Conservation (phyloP, 2,797 vertebrate genomes). For the Macrochelys suwanniensis region DNA sequence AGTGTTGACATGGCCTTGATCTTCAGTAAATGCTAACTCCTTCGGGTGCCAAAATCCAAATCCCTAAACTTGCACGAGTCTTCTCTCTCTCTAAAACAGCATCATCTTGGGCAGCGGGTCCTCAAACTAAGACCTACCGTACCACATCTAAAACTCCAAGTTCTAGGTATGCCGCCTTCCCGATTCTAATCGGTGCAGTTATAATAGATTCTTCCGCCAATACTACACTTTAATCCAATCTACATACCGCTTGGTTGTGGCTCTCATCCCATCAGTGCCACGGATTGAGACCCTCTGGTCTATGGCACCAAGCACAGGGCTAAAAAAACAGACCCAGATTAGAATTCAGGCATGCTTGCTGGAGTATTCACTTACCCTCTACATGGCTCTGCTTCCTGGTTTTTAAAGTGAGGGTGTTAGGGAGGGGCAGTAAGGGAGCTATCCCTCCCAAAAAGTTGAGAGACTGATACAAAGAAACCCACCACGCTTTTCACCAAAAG, state of each 20-base stretch:
- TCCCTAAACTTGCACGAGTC: background rate
- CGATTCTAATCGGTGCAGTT: background rate
- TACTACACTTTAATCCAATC: background rate
- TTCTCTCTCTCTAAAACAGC: background rate
- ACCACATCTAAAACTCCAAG: background rate
- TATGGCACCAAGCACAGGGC: background rate
- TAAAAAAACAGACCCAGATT: background rate
- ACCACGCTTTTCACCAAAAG: background rate
- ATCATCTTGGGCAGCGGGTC: background rate
- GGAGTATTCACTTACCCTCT: background rate
- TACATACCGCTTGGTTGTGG: too few species aligned
- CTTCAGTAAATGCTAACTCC: background rate
- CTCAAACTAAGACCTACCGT: background rate
- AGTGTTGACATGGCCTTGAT: background rate
- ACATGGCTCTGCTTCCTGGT: background rate
- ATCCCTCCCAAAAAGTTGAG: fast-evolving
- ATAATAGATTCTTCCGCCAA: background rate
- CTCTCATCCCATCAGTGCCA: background rate
- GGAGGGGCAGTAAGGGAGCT: background rate
- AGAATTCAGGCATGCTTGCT: background rate
- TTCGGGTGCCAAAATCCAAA: background rate
- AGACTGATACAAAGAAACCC: background rate
- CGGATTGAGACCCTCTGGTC: background rate
- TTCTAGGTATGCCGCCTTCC: background rate
- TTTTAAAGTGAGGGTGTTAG: background rate